A percentile compares a stretch with the other conserved stretches of the same genome.
Conservation (phyloP, 2,113 vertebrate genomes). For the Bagarius yarrelli region DNA sequence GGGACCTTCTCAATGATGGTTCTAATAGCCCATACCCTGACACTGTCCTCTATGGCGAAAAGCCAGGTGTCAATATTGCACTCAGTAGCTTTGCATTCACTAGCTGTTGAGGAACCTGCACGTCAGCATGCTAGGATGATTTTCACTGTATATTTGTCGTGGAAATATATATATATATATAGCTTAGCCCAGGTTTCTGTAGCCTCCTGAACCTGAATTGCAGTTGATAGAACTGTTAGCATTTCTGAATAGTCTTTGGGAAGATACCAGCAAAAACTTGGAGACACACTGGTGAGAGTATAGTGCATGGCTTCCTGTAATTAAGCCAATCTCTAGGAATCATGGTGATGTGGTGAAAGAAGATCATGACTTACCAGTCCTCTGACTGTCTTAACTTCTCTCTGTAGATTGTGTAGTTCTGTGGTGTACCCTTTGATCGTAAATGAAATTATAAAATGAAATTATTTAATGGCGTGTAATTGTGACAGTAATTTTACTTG, state of each 20-base stretch:
- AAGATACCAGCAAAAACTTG: not conserved
- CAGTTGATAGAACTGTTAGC: not conserved
- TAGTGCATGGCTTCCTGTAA: not conserved
- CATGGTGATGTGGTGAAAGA: not conserved
- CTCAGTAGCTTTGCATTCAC: not conserved
- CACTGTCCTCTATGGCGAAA: not conserved
- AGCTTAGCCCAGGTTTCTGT: not conserved
- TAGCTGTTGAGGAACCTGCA: not conserved
- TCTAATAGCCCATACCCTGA: too few relatives aligned
- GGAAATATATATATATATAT: too few relatives aligned
- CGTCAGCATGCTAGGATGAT: not conserved
- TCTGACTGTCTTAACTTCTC: not conserved
- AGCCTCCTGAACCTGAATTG: not conserved
- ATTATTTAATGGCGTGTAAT: too few relatives aligned
- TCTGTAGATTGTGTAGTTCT: not conserved
- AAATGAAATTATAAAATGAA: too few relatives aligned
- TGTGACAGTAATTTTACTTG: not conserved
- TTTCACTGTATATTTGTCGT: not conserved
- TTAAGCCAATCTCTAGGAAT: not conserved
- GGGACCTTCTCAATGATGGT: not conserved
- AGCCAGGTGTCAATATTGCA: not conserved
- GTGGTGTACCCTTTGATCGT: conserved; percentile 3
- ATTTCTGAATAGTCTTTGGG: not conserved
- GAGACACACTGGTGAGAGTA: not conserved
- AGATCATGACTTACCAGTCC: not conserved